A percentile compares a stretch with the other conserved stretches of the same genome.
These are phyloP conservation scores for Eustalomyia histrio DNA, from an alignment of 2,888 invertebrate species.

Conservation along the genomic window DNA sequence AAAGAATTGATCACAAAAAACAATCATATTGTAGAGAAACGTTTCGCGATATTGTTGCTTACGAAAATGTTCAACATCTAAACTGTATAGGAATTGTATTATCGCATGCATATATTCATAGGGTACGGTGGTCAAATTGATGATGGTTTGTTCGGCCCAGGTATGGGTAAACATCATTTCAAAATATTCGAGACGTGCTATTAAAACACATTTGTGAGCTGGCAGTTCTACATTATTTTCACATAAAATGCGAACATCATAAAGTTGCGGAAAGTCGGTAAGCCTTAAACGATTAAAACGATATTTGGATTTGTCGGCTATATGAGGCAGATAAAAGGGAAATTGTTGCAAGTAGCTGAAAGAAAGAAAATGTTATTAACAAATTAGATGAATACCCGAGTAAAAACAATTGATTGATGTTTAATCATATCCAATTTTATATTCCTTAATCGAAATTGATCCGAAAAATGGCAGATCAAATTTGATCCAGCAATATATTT, in stretches of 20 bases:
- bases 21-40: slow-evolving; percentile 85
- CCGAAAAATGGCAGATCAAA: no score
- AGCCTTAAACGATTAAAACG: slow-evolving; percentile 80
- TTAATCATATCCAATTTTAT: no score
- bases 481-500: no score
- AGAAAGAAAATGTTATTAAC: neutral
- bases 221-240: slow-evolving; percentile 81
- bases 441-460: no score
- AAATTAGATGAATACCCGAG: no score
- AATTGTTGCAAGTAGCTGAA: slow-evolving; percentile 66
- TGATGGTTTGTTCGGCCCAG: slow-evolving; percentile 81
- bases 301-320: slow-evolving; percentile 68
- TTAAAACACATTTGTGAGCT: slow-evolving; percentile 91
- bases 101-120: slow-evolving; percentile 82
- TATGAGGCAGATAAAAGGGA: slow-evolving; percentile 68
- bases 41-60: slow-evolving; percentile 85
- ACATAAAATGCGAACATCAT: slow-evolving; percentile 83
- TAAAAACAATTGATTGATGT: no score
- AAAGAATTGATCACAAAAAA: slow-evolving; percentile 90
- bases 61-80: slow-evolving; percentile 82
- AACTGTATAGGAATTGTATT: slow-evolving; percentile 88
- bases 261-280: slow-evolving; percentile 80
- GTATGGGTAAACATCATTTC: slow-evolving; percentile 89
- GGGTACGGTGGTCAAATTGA: slow-evolving; percentile 75
- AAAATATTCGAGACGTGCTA: slow-evolving; percentile 91